phyloP scores from a whole-genome alignment of 2,113 vertebrate genomes.

The Lycaon pictus region DNA sequence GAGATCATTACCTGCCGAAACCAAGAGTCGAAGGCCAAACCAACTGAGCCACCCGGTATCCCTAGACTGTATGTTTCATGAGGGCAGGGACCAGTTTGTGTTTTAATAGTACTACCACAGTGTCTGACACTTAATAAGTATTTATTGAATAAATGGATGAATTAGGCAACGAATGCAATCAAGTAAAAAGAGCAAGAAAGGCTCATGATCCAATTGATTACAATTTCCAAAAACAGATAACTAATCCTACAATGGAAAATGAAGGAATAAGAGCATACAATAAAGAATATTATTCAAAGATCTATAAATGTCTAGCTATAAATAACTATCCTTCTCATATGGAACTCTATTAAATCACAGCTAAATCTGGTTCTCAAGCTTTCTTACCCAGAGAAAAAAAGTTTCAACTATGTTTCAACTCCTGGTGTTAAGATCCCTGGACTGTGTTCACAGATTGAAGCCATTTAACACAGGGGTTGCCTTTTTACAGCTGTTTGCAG shows the following conservation, averaged over 20 bases:
- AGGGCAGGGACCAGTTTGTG: not conserved
- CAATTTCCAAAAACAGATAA: conserved; percentile 22
- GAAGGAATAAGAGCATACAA: not conserved
- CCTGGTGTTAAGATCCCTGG: conserved; percentile 78
- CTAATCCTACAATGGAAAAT: not conserved
- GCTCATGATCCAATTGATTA: not conserved
- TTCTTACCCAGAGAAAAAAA: conserved; percentile 69
- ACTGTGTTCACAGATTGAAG: conserved; percentile 78
- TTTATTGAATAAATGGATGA: not conserved
- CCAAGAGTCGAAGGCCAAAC: not conserved
- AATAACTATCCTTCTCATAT: not conserved
- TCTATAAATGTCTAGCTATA: conserved; percentile 7
- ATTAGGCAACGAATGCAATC: not conserved
- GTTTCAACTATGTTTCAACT: conserved; percentile 79
- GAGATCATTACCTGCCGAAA: not conserved
- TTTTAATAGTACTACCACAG: not conserved
- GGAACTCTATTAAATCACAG: conserved; percentile 57
- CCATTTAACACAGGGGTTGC: conserved; percentile 61
- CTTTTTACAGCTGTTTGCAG: conserved; percentile 71
- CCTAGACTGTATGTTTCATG: not conserved
- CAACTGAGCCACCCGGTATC: not conserved
- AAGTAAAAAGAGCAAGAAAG: not conserved
- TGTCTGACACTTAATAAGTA: not conserved
- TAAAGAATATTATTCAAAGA: conserved; percentile 37
- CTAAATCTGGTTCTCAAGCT: conserved; percentile 67